Conservation (phyloP, 2,797 vertebrate genomes). For the Pangasius macronema region DNA sequence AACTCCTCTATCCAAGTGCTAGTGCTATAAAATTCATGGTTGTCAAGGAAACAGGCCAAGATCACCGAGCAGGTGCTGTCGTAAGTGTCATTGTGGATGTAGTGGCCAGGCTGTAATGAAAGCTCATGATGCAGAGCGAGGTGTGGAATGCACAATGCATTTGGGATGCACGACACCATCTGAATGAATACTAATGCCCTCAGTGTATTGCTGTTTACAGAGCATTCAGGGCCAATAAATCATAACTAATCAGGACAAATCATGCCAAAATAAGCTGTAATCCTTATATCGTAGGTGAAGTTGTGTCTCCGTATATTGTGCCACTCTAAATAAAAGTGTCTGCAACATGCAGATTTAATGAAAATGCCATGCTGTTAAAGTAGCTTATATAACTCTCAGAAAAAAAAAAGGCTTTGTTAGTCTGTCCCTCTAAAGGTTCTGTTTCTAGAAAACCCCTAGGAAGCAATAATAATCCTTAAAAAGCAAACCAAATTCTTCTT, state of each 20-base stretch:
- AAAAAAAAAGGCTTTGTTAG: not conserved
- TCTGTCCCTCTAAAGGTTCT: not conserved
- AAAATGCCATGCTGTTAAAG: not conserved
- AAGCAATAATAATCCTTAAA: not conserved
- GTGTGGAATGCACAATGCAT: constrained; percentile 44
- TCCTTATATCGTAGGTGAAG: not conserved
- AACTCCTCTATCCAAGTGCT: constrained; percentile 38
- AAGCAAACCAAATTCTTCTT: not conserved
- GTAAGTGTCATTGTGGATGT: constrained; percentile 47
- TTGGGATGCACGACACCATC: constrained; percentile 24
- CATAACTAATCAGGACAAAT: constrained; percentile 46
- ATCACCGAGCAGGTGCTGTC: constrained; percentile 43
- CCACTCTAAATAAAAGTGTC: not conserved
- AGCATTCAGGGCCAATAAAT: constrained; percentile 17
- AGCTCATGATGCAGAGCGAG: constrained; percentile 37
- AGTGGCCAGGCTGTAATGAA: constrained; percentile 43
- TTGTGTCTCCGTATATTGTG: not conserved
- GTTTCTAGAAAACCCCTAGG: not conserved
- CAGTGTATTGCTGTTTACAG: constrained; percentile 40
- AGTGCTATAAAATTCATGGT: constrained; percentile 44
- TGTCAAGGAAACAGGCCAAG: constrained; percentile 50
- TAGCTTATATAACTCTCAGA: not conserved
- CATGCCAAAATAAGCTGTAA: constrained; percentile 21
- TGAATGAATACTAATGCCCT: constrained; percentile 48
- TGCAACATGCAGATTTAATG: not conserved